These are phyloP conservation scores for Embidobia sp. DNA, from an alignment of 2,888 invertebrate species.

Conservation along the genomic window DNA sequence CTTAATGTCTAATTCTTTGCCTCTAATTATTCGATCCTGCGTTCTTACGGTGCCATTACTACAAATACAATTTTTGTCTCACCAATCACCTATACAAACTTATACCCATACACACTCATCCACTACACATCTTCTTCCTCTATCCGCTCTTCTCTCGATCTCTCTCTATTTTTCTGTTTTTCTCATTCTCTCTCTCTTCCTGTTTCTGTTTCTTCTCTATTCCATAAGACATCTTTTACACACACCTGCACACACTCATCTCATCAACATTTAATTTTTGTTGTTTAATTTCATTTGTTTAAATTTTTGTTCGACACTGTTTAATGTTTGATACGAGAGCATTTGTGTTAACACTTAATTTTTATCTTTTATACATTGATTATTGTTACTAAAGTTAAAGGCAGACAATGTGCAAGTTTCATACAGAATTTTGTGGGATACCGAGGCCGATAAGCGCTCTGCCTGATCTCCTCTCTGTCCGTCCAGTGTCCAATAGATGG, in stretches of 20 bases:
- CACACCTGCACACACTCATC: too few species aligned
- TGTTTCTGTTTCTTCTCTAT: too few species aligned
- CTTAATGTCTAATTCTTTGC: constrained; percentile 82
- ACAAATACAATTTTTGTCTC: constrained; percentile 53
- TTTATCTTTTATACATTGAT: constrained; percentile 28
- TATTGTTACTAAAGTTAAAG: constrained; percentile 24
- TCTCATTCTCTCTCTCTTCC: too few species aligned
- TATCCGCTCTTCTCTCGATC: too few species aligned
- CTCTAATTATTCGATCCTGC: constrained; percentile 75
- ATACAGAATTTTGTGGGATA: constrained; percentile 23
- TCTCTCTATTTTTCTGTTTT: too few species aligned
- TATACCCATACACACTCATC: too few species aligned
- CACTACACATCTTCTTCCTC: too few species aligned
- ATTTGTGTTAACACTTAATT: constrained; percentile 50
- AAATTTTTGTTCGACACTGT: constrained; percentile 6
- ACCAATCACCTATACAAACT: too few species aligned
- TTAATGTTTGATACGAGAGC: constrained; percentile 23
- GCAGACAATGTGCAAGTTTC: constrained; percentile 18
- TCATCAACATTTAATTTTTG: constrained; percentile 21
- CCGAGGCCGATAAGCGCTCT: constrained; percentile 29
- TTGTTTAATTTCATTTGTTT: constrained; percentile 15
- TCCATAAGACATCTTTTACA: too few species aligned
- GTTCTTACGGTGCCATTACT: constrained; percentile 66
- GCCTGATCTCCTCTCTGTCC: constrained; percentile 53
- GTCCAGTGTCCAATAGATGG: constrained; percentile 24